Conservation (phyloP, 2,888 invertebrate species). For the Campopleginae sp. region DNA sequence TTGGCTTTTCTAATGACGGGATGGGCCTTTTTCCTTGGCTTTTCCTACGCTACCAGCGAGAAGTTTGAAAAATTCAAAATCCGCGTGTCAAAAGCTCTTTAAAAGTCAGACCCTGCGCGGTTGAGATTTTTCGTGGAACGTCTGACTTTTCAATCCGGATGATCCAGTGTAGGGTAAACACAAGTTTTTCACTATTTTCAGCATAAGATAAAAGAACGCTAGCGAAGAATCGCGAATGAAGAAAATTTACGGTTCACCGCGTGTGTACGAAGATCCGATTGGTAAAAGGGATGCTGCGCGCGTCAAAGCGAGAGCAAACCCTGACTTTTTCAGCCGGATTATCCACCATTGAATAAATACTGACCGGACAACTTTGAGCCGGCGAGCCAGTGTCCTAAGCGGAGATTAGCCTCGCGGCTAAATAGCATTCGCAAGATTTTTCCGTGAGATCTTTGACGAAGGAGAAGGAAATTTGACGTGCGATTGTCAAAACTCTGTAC, state of each 20-base stretch:
- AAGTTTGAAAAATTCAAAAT: constrained; percentile 28
- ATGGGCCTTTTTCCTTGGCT: background rate
- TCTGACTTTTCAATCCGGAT: constrained; percentile 67
- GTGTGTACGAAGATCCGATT: constrained; percentile 2
- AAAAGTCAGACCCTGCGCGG: constrained; percentile 48
- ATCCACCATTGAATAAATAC: constrained; percentile 73
- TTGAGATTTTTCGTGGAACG: constrained; percentile 25
- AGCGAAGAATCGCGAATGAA: constrained; percentile 51
- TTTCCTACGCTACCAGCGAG: background rate
- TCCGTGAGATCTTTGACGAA: constrained; percentile 50
- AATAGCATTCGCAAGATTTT: constrained; percentile 27
- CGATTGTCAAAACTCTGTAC: constrained; percentile 44
- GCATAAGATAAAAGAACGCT: constrained; percentile 29
- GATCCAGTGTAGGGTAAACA: constrained; percentile 67
- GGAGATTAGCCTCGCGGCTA: constrained; percentile 56
- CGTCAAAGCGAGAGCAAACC: constrained; percentile 62
- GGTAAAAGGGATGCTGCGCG: constrained; percentile 16
- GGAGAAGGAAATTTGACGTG: constrained; percentile 45
- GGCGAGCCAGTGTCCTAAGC: constrained; percentile 64
- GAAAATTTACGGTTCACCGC: constrained; percentile 26
- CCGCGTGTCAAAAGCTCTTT: constrained; percentile 26
- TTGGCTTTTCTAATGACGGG: background rate
- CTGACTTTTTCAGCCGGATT: constrained; percentile 78
- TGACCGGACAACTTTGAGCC: constrained; percentile 45
- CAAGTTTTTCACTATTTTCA: constrained; percentile 25